Evolutionary conservation across 2,113 vertebrate genomes (phyloP).

Genomic region (Mustelus asterias): DNA sequence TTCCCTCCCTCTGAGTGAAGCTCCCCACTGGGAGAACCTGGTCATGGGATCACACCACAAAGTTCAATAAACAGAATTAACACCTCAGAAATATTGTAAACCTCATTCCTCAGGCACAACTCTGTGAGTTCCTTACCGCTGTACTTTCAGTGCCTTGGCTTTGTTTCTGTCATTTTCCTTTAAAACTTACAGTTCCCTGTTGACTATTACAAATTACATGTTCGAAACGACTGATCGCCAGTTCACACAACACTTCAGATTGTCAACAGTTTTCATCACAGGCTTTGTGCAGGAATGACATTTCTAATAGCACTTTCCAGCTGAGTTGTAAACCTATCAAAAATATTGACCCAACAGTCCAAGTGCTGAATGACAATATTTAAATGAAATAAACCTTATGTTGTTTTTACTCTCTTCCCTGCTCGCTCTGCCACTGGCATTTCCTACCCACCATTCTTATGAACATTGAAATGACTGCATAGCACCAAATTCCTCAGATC

Average conservation of each 20-base stretch:
- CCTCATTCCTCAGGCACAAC: neutral
- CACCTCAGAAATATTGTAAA: neutral
- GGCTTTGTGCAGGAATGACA: neutral
- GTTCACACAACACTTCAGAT: neutral
- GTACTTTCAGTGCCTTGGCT: neutral
- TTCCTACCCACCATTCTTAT: neutral
- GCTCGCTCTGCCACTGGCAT: neutral
- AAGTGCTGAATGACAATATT: neutral
- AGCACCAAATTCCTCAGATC: neutral
- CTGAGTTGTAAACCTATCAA: neutral
- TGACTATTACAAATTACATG: slow-evolving; percentile 11
- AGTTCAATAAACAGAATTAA: neutral
- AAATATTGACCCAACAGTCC: neutral
- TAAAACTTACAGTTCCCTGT: neutral
- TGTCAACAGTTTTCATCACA: neutral
- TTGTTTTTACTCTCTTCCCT: neutral
- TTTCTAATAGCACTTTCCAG: neutral
- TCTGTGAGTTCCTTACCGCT: neutral
- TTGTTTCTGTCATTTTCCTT: neutral
- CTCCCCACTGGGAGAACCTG: neutral
- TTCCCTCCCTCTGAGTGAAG: neutral
- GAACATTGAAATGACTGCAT: neutral
- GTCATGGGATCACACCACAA: neutral
- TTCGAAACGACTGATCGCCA: neutral
- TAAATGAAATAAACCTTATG: neutral